A percentile compares a stretch with the other conserved stretches of the same genome.
Conservation (phyloP, 2,797 vertebrate genomes). For the Bryconaethiops microstoma region DNA sequence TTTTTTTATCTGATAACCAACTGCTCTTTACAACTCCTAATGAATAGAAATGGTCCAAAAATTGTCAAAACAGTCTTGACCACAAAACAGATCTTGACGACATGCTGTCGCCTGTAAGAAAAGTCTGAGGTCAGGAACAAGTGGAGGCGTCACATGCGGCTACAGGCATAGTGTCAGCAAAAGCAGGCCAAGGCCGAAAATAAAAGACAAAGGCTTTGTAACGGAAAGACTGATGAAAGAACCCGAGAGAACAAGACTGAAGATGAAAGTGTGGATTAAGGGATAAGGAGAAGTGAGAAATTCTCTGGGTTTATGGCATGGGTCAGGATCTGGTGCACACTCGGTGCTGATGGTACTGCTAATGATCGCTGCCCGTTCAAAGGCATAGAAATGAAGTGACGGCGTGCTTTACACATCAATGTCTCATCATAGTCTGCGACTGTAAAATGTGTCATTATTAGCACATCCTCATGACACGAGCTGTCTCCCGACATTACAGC, state of each 20-base stretch:
- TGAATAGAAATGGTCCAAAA: too few species aligned
- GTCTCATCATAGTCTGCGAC: slow-evolving; percentile 57
- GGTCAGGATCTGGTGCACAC: slow-evolving; percentile 56
- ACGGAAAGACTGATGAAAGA: slow-evolving; percentile 3
- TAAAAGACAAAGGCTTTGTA: slow-evolving; percentile 19
- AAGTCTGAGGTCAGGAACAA: neutral
- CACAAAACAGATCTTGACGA: too few species aligned
- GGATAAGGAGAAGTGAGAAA: slow-evolving; percentile 41
- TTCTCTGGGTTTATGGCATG: slow-evolving; percentile 43
- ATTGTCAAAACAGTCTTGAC: too few species aligned
- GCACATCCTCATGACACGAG: slow-evolving; percentile 50
- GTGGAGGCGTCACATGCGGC: neutral
- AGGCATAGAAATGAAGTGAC: slow-evolving; percentile 33
- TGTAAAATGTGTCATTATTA: slow-evolving; percentile 63
- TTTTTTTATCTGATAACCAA: too few species aligned
- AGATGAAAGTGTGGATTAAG: slow-evolving; percentile 37
- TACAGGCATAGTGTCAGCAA: neutral
- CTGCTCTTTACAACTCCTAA: too few species aligned
- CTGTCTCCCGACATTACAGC: slow-evolving; percentile 25
- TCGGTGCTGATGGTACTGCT: slow-evolving; percentile 60
- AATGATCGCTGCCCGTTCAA: slow-evolving; percentile 56
- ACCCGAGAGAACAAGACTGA: slow-evolving; percentile 18
- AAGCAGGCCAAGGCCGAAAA: neutral
- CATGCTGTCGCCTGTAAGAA: neutral
- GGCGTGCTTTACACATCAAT: slow-evolving; percentile 64